Percentiles rank a stretch among this genome's conserved stretches.
Conservation (phyloP, 1,140 invertebrate species). For the Hetaerina americana region DNA sequence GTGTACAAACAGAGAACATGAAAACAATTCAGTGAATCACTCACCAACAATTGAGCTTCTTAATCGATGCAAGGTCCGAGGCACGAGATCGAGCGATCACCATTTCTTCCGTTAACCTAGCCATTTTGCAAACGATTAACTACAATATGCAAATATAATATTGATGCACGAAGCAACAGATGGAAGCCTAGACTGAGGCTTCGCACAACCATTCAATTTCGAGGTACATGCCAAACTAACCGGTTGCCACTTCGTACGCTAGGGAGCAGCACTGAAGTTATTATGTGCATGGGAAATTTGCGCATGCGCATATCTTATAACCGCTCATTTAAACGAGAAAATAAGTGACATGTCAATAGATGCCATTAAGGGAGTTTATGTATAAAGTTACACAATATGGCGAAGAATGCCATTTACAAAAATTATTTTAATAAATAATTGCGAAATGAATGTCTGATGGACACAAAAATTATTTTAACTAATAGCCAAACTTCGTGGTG, state of each 20-base stretch:
- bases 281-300: too few relatives aligned
- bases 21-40: constrained; percentile 22
- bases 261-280: not conserved
- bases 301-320: too few relatives aligned
- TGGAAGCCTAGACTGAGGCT: not conserved
- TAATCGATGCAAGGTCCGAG: constrained; percentile 66
- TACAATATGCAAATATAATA: too few relatives aligned
- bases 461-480: too few relatives aligned
- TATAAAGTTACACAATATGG: too few relatives aligned
- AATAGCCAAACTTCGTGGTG: too few relatives aligned
- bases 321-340: too few relatives aligned
- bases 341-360: too few relatives aligned
- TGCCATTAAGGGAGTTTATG: too few relatives aligned
- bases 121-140: constrained; percentile 35
- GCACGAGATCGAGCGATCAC: constrained; percentile 75
- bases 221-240: not conserved
- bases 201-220: not conserved
- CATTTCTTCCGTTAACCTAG: constrained; percentile 79
- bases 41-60: constrained; percentile 84
- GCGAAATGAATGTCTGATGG: too few relatives aligned
- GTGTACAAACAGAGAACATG: constrained; percentile 1
- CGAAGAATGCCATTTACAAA: too few relatives aligned
- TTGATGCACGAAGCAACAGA: not conserved
- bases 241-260: not conserved
- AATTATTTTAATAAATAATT: too few relatives aligned